These are phyloP conservation scores for Eulemur coronatus DNA, from an alignment of 2,797 vertebrate genomes.

Conservation along the genomic window DNA sequence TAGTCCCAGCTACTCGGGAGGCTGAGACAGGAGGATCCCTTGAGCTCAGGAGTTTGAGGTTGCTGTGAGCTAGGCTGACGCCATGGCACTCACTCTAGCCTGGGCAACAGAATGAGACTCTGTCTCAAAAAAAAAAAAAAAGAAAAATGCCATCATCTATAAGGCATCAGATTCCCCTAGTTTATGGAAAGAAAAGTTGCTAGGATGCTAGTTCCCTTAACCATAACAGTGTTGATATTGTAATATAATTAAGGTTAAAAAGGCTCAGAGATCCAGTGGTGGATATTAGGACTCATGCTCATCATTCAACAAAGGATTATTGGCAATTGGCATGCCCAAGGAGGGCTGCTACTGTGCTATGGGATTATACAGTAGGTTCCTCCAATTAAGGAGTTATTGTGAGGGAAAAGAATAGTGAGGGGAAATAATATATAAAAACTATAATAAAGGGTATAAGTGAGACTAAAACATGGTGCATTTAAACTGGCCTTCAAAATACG, in stretches of 20 bases:
- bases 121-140: too few species aligned
- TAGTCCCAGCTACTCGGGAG: too few species aligned
- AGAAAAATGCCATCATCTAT: too few species aligned
- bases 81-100: too few species aligned
- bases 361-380: background rate
- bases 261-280: background rate
- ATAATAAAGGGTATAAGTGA: background rate
- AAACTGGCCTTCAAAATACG: background rate
- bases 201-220: background rate
- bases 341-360: background rate
- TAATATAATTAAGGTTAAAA: background rate
- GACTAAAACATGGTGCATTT: background rate
- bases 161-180: background rate
- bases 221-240: background rate
- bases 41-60: too few species aligned
- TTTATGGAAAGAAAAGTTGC: background rate
- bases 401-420: background rate
- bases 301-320: background rate
- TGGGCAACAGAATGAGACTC: too few species aligned
- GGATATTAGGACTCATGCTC: background rate
- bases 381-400: background rate
- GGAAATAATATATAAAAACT: slow-evolving; percentile 32
- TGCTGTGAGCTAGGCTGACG: too few species aligned
- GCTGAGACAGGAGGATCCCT: too few species aligned
- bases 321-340: background rate